Conservation (phyloP, 1,140 invertebrate genomes). For the Cotesia glomerata region DNA sequence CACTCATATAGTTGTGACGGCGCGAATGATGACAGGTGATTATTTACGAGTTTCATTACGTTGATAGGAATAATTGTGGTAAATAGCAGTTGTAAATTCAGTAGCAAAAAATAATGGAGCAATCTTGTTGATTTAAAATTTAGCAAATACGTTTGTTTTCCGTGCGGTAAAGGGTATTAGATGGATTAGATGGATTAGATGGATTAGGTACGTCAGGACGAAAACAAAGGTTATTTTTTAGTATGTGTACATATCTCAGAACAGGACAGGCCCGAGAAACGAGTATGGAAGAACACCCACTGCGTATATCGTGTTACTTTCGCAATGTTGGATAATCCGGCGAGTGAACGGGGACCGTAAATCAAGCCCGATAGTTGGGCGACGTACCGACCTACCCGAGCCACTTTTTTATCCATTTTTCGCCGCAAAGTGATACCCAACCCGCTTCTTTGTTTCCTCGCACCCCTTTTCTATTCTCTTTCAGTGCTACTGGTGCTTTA, state of each 20-base stretch:
- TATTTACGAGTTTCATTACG: too few relatives aligned
- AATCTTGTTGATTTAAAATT: too few relatives aligned
- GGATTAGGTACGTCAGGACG: too few relatives aligned
- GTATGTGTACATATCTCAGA: not conserved
- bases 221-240: too few relatives aligned
- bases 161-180: not conserved
- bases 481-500: not conserved
- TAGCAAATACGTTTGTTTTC: not conserved
- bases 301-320: conserved; percentile 16
- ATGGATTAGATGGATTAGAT: too few relatives aligned
- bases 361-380: conserved; percentile 30
- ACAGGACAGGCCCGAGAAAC: not conserved
- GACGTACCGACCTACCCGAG: not conserved
- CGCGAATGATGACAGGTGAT: too few relatives aligned
- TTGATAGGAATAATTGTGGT: too few relatives aligned
- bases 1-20: too few relatives aligned
- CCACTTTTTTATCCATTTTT: conserved; percentile 25
- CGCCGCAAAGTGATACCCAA: conserved; percentile 30
- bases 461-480: not conserved
- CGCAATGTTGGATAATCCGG: conserved; percentile 32
- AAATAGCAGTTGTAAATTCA: too few relatives aligned
- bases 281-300: not conserved
- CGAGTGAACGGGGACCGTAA: conserved; percentile 27
- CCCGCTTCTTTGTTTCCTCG: conserved; percentile 17
- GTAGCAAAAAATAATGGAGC: too few relatives aligned